Evolutionary conservation across 2,797 vertebrate species (phyloP).

Genomic region (Phrynocephalus guinanensis): DNA sequence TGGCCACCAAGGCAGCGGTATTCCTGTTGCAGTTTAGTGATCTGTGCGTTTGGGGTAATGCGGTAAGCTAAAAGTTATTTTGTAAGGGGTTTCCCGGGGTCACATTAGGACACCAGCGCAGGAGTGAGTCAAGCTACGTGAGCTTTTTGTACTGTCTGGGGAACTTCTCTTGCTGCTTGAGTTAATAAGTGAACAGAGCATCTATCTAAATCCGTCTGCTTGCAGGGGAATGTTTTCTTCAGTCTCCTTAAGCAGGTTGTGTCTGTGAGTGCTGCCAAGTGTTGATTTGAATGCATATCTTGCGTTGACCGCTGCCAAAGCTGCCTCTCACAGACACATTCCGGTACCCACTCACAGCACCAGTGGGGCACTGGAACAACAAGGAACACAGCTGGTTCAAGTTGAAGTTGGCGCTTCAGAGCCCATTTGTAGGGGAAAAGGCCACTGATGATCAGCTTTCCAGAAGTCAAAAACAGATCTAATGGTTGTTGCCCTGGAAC

Average conservation of each 20-base stretch:
- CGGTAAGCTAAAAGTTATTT: background rate
- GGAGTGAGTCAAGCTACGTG: background rate
- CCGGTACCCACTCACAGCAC: slow-evolving; percentile 1
- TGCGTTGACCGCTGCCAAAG: background rate
- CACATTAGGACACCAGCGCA: background rate
- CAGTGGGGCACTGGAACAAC: background rate
- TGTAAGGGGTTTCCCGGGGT: background rate
- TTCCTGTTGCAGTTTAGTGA: background rate
- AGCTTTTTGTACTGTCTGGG: background rate
- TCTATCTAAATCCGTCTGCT: background rate
- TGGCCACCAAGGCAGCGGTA: background rate
- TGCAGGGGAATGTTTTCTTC: background rate
- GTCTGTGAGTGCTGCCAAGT: slow-evolving; percentile 14
- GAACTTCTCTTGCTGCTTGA: background rate
- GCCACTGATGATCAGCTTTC: accelerated
- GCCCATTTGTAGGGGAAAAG: accelerated
- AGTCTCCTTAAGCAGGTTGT: slow-evolving; percentile 17
- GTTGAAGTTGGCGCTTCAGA: background rate
- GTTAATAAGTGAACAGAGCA: background rate
- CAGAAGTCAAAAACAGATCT: accelerated
- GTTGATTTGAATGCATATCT: slow-evolving; percentile 28
- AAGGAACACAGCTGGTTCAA: background rate
- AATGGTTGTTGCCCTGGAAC: background rate
- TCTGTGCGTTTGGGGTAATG: background rate
- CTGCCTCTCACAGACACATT: background rate